Base-by-base conservation (phyloP, 92 coral and sea anemone species). In the Zoanthus solanderi region DNA sequence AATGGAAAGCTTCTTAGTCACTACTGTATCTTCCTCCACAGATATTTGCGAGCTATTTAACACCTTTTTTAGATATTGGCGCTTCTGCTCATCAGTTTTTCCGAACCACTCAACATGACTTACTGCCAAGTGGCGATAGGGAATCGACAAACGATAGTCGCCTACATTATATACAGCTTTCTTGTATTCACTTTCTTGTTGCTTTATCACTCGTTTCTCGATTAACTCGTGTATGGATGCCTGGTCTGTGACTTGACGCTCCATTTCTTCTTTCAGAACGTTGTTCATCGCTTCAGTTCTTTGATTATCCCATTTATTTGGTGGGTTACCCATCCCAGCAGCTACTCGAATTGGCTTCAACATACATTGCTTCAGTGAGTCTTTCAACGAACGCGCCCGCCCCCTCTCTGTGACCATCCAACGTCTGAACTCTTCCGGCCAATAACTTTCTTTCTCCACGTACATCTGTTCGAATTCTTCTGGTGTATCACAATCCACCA, bases 101-200 rank as follows among this genome's bases (percentile, higher is more conserved):
- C 87, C 80, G 11, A 92, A 81, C 93, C 95, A 92, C 30, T 34
- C 74, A 23, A 83, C 31, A 31, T 92, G 92, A 45, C 71, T 73
- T 29, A 90, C 91, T 12, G 90, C 84, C 79, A 65, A 83, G 29
- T 72, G 18, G 18, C 67, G 74, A 68, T 61, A 92, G 34, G 66
- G 44, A 18, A 88, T 74, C 9, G 93, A 79, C 56, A 90, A 34
- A 17, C 93, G 58, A 52, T 92, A 86, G 44, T 94, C 90, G 12
- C 94, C 96, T 93, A 92, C 92, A 52, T 83, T 87, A 79, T 91
- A 94, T 71, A 91, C 89, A 23, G 86, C 86, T 82, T 82, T 84
- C 50, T 48, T 23, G 87, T 71, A 84, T 47, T 84, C 79, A 17
- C 42, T 53, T 57, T 84, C 28, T 32, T 84, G 87, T 60, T 84